These are phyloP conservation scores for Neotoma lepida DNA, from an alignment of 2,113 vertebrate species.

Conservation along the genomic window DNA sequence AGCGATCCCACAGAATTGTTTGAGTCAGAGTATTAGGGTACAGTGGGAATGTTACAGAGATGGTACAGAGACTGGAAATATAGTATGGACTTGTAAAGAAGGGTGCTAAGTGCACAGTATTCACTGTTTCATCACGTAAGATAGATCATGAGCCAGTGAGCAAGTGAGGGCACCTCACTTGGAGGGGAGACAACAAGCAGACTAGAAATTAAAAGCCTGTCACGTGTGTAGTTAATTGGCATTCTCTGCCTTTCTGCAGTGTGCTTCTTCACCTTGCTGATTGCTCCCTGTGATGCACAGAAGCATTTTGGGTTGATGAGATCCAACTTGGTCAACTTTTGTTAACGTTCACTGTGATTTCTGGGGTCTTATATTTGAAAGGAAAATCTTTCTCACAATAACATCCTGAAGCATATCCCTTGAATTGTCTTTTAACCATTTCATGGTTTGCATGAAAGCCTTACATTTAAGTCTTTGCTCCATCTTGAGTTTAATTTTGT, in stretches of 20 bases:
- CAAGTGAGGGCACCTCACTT: background rate
- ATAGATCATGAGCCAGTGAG: background rate
- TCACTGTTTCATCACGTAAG: background rate
- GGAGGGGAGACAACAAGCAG: background rate
- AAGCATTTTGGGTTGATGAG: background rate
- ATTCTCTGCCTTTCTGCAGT: background rate
- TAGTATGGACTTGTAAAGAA: background rate
- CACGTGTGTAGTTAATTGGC: too few species aligned
- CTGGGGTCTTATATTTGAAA: background rate
- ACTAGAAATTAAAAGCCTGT: background rate
- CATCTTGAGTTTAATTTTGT: background rate
- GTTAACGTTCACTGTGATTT: background rate
- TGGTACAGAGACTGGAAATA: background rate
- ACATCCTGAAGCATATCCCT: background rate
- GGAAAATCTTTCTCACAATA: background rate
- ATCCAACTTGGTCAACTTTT: background rate
- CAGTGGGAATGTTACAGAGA: background rate
- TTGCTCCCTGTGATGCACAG: background rate
- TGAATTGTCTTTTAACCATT: too few species aligned
- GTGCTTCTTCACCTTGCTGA: background rate
- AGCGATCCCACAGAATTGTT: background rate
- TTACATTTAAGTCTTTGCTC: background rate
- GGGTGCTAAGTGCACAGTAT: background rate
- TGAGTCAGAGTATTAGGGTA: background rate
- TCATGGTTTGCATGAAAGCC: background rate